phyloP scores from a whole-genome alignment of 2,888 invertebrate species.

The Empis stercorea region DNA sequence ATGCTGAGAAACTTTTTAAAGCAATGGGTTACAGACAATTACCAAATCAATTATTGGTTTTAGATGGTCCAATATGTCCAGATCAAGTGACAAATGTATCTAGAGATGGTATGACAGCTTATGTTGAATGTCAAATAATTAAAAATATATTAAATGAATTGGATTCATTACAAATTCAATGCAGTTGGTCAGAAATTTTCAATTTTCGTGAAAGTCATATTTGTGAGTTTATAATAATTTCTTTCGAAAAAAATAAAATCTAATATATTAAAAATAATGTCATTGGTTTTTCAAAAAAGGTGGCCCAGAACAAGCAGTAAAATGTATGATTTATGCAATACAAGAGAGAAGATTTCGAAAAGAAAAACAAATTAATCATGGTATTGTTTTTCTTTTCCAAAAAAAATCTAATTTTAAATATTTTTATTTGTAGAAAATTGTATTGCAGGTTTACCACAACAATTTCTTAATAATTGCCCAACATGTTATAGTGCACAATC shows the following conservation, averaged over 20 bases:
- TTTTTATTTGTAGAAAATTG: constrained; percentile 14
- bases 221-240: constrained; percentile 15
- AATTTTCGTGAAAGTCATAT: constrained; percentile 30
- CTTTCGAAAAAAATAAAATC: neutral
- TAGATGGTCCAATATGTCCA: constrained; percentile 68
- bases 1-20: constrained; percentile 62
- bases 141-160: constrained; percentile 59
- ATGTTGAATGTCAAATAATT: constrained; percentile 78
- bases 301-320: constrained; percentile 26
- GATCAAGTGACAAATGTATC: constrained; percentile 69
- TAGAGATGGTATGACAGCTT: constrained; percentile 72
- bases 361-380: constrained; percentile 16
- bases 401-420: neutral
- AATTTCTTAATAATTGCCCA: constrained; percentile 7
- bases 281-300: constrained; percentile 15
- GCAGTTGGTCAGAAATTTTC: constrained; percentile 54
- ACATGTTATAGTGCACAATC: constrained; percentile 7
- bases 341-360: constrained; percentile 27
- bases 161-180: constrained; percentile 41
- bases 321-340: constrained; percentile 24
- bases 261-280: neutral
- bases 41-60: constrained; percentile 39
- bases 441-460: constrained; percentile 14
- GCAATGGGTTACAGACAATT: constrained; percentile 70
- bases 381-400: neutral